Percentiles rank a stretch among this genome's conserved stretches.
These are phyloP conservation scores for Columbina picui DNA, from an alignment of 2,113 vertebrate species.

Conservation along the genomic window DNA sequence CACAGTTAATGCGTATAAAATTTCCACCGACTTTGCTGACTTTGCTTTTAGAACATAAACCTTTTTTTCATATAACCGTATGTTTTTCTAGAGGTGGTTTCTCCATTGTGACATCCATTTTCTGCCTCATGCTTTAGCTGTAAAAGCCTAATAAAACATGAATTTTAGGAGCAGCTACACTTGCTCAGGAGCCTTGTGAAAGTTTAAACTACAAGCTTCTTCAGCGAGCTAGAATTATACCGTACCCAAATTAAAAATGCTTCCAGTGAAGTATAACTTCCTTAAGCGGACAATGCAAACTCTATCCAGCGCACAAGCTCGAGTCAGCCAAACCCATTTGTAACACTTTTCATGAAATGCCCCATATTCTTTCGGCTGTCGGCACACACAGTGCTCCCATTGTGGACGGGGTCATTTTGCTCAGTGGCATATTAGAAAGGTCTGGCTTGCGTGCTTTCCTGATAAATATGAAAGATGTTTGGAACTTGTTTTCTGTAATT, in stretches of 20 bases:
- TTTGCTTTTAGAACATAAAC: background rate
- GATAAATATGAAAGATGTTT: background rate
- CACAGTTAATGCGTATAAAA: background rate
- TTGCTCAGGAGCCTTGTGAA: background rate
- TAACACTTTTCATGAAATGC: background rate
- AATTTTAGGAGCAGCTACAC: background rate
- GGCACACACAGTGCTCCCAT: background rate
- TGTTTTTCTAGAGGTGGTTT: background rate
- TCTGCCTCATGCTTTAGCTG: background rate
- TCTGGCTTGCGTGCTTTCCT: background rate
- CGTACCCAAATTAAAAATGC: background rate
- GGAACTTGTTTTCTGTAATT: constrained; percentile 21
- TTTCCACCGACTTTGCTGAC: background rate
- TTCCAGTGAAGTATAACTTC: background rate
- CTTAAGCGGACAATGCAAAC: background rate
- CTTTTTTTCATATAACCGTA: fast-evolving
- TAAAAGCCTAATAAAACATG: background rate
- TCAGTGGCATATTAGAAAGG: background rate
- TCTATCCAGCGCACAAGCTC: background rate
- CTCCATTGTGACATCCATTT: background rate
- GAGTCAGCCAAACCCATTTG: background rate
- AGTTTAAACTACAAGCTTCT: background rate
- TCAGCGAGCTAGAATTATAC: background rate
- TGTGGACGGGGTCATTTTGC: background rate
- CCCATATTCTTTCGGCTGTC: background rate